These are phyloP conservation scores for Argya squamiceps DNA, from an alignment of 2,797 vertebrate genomes.

Conservation along the genomic window DNA sequence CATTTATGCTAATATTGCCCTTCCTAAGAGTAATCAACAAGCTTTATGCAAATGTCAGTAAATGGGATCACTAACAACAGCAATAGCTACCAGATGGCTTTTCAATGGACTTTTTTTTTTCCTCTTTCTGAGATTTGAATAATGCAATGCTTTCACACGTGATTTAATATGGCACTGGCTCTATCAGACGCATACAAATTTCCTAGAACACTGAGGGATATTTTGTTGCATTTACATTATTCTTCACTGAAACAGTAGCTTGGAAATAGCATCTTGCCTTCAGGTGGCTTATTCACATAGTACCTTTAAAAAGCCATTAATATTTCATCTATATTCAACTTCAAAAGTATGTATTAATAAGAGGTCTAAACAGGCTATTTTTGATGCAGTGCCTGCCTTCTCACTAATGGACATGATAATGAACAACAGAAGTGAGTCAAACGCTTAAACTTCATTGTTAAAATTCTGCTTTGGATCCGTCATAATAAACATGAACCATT, in stretches of 20 bases:
- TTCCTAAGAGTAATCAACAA: slow-evolving; percentile 64
- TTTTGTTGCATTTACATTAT: neutral
- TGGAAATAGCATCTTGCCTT: slow-evolving; percentile 8
- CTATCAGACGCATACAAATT: neutral
- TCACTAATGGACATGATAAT: slow-evolving; percentile 69
- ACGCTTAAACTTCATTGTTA: slow-evolving; percentile 65
- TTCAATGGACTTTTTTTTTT: slow-evolving; percentile 30
- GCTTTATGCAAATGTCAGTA: slow-evolving; percentile 54
- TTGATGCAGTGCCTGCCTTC: slow-evolving; percentile 11
- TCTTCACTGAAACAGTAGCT: neutral
- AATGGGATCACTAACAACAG: slow-evolving; percentile 55
- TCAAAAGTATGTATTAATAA: slow-evolving; percentile 23
- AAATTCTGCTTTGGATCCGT: slow-evolving; percentile 60
- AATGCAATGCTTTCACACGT: slow-evolving; percentile 34
- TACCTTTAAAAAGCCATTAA: slow-evolving; percentile 49
- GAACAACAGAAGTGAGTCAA: slow-evolving; percentile 65
- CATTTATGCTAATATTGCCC: slow-evolving; percentile 60
- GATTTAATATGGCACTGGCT: slow-evolving; percentile 28
- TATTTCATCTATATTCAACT: slow-evolving; percentile 49
- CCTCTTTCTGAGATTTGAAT: slow-evolving; percentile 34
- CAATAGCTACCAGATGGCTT: slow-evolving; percentile 60
- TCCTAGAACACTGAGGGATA: neutral
- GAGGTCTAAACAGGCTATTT: slow-evolving; percentile 53
- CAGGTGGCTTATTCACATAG: neutral
- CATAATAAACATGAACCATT: slow-evolving; percentile 62